These are phyloP conservation scores for Cirrhinus molitorella DNA, from an alignment of 2,797 vertebrate species.

Conservation along the genomic window DNA sequence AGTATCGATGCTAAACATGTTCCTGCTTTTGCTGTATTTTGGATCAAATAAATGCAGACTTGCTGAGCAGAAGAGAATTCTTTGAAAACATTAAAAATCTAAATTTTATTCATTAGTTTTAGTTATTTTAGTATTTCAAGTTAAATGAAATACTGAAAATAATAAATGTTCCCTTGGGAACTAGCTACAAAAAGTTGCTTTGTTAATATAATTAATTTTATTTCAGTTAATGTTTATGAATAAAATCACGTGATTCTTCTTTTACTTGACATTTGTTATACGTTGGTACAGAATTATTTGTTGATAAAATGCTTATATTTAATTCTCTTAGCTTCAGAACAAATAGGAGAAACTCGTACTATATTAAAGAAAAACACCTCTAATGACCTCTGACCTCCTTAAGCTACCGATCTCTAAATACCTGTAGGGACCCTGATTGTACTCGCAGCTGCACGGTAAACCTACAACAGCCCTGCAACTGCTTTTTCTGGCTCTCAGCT, in stretches of 20 bases:
- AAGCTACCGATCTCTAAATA: slow-evolving; percentile 4
- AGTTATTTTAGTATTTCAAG: background rate
- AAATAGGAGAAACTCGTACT: background rate
- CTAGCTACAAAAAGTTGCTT: background rate
- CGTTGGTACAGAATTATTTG: background rate
- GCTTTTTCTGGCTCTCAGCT: slow-evolving; percentile 24
- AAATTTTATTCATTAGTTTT: background rate
- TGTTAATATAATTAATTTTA: background rate
- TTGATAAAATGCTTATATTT: background rate
- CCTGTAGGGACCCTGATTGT: background rate
- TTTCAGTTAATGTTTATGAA: background rate
- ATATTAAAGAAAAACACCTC: background rate
- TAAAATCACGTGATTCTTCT: background rate
- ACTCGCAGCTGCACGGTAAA: slow-evolving; percentile 21
- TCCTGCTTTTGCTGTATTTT: too few species aligned
- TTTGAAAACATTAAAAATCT: too few species aligned
- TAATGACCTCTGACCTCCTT: background rate
- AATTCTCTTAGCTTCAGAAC: background rate
- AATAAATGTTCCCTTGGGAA: background rate
- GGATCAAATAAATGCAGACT: too few species aligned
- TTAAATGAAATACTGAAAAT: background rate
- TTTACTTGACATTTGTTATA: background rate
- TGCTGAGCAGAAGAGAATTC: too few species aligned
- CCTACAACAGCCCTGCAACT: background rate
- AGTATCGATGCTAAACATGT: too few species aligned